Evolutionary conservation across 2,113 vertebrate genomes (phyloP).

Genomic region (Cinclus cinclus): DNA sequence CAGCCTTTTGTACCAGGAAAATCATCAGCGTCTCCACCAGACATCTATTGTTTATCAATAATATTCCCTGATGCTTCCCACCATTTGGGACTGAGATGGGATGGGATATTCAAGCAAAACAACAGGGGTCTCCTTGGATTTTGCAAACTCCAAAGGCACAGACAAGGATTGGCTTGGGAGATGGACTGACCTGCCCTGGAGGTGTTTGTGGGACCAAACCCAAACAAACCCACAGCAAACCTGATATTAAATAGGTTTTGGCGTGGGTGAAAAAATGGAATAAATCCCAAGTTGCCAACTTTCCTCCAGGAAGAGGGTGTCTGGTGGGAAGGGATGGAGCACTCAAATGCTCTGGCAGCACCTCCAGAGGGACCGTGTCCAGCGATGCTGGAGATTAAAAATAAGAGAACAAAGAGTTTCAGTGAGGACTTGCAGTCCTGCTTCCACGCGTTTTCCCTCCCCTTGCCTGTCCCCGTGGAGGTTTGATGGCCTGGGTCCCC

Average conservation of each 20-base stretch:
- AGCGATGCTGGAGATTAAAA: not conserved
- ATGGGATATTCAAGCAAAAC: not conserved
- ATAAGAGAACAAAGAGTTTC: not conserved
- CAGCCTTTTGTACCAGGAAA: constrained; percentile 18
- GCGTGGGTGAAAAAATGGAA: not conserved
- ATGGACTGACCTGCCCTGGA: not conserved
- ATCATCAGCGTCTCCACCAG: constrained; percentile 17
- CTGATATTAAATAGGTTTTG: not conserved
- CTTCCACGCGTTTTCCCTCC: not conserved
- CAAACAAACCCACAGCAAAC: not conserved
- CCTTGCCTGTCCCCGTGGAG: not conserved
- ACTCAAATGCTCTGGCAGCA: not conserved
- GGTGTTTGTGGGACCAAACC: not conserved
- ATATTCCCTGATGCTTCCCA: not conserved
- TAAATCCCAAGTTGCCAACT: not conserved
- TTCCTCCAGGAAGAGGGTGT: not conserved
- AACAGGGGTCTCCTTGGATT: not conserved
- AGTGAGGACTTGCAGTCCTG: not conserved
- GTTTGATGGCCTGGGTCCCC: not conserved
- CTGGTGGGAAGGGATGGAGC: not conserved
- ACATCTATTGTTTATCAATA: constrained; percentile 13
- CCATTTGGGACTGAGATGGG: not conserved
- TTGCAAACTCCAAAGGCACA: not conserved
- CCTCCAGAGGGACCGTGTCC: not conserved
- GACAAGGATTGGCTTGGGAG: not conserved